Evolutionary conservation across 2,797 vertebrate species (phyloP), one percentile per base, ranked within the genome.

Genomic region (Sorex maritimensis): DNA sequence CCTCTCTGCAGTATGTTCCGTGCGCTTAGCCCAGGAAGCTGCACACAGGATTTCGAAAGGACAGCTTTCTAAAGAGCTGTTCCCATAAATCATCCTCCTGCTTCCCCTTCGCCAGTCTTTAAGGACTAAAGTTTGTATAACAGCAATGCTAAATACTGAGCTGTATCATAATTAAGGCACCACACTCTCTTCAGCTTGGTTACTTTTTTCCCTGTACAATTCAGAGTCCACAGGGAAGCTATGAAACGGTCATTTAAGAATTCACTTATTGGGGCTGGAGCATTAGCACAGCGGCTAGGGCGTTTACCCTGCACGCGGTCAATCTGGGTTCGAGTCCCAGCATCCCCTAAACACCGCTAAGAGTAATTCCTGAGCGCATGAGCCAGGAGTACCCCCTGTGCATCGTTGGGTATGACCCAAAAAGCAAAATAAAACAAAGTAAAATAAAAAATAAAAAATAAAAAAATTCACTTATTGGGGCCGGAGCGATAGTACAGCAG

Each of bases 191-290:
- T 84, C n/a, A 71, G 73, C 24, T 78, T 85, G 15, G 58, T 71
- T 81, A 68, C 28, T 95, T 73, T 49, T 52, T 46, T 23, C 21
- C 8, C 21, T 58, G 13, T 34, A 49, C 38, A 81, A 34, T 71
- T 94, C 55, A n/a, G 41, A 69, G 30, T 71, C 77, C 74, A 93
- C 11, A 17, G 0, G 71, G 38, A 4, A 82, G 49, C 68, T 83
- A 10, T 86, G 65, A 86, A 89, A 88, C 44, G 17, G 44, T 82
- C 28, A 86, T 58, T 88, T 92, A 85, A 95, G n/a, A 81, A 91
- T 58, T 24, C 74, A 79, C 5, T 81, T 49, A 88, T 65, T 23
- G 41, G 41, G 7, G 41, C 49, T 14, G 49, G 49, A 52, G 49
- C 49, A 9, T 8, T 11, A 52, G 58, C 19, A 19, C 58, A 61